Conservation (phyloP, 1,140 invertebrate species). For the Zaprionus capensis region DNA sequence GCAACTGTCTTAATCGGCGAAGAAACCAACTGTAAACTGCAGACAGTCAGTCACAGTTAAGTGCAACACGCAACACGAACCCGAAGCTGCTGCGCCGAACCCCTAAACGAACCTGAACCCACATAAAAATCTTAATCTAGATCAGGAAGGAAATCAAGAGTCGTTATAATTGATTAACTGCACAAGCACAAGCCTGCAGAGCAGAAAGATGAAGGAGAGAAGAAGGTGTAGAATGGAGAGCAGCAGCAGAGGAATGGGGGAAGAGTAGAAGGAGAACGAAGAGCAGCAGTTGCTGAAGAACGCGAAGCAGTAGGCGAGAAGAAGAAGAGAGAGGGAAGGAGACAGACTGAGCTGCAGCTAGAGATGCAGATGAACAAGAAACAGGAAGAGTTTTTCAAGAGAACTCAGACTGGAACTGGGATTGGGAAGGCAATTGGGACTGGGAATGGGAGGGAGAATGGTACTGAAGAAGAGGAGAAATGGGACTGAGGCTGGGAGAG, state of each 20-base stretch:
- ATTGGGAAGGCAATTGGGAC: slow-evolving; percentile 7
- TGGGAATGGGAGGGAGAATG: background rate
- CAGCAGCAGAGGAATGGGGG: slow-evolving; percentile 26
- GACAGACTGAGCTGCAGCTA: slow-evolving; percentile 6
- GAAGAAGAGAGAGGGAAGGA: background rate
- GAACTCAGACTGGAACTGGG: slow-evolving; percentile 14
- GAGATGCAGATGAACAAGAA: slow-evolving; percentile 61
- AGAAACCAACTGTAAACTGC: slow-evolving; percentile 8
- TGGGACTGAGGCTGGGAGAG: background rate
- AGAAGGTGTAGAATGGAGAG: background rate
- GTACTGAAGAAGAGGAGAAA: background rate
- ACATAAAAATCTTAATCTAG: slow-evolving; percentile 79
- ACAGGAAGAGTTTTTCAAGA: slow-evolving; percentile 68
- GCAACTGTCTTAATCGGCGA: slow-evolving; percentile 65
- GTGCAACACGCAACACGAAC: slow-evolving; percentile 13
- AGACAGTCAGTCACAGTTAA: slow-evolving; percentile 5
- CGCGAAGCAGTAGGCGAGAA: background rate
- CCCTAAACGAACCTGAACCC: slow-evolving; percentile 37
- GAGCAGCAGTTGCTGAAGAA: slow-evolving; percentile 11
- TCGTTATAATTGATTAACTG: slow-evolving; percentile 84
- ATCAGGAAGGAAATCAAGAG: slow-evolving; percentile 84
- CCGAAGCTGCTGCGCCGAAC: slow-evolving; percentile 10
- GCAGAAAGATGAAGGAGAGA: slow-evolving; percentile 4
- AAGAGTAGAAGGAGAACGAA: slow-evolving; percentile 38
- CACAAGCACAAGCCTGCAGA: slow-evolving; percentile 41